Conservation (phyloP, 2,113 vertebrate species). For the Salvator merianae region DNA sequence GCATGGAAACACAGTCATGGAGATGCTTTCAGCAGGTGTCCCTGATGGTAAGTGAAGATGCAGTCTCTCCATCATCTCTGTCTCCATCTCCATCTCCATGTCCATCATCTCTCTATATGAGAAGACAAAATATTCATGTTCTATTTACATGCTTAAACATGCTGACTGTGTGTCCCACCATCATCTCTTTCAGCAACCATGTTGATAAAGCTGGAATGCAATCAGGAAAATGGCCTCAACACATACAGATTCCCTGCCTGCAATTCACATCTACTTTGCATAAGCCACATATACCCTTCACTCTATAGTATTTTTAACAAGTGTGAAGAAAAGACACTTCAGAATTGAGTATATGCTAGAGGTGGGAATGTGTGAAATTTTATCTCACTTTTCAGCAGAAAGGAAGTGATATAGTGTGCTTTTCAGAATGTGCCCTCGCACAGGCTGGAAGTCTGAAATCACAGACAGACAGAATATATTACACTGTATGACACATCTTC, state of each 20-base stretch:
- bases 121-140: no score
- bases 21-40: no score
- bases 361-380: not conserved
- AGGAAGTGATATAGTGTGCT: not conserved
- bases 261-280: not conserved
- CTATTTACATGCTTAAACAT: no score
- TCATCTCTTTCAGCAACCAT: constrained; percentile 26
- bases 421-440: not conserved
- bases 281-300: not conserved
- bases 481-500: constrained; percentile 41
- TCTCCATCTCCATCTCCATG: no score
- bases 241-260: constrained; percentile 1
- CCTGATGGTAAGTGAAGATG: no score
- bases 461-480: constrained; percentile 35
- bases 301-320: constrained; percentile 14
- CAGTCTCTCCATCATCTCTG: no score
- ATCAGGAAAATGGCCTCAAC: constrained; percentile 27
- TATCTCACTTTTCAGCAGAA: not conserved
- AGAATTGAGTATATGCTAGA: not conserved
- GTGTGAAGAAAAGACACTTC: not conserved
- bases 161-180: no score
- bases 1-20: no score
- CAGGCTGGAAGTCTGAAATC: constrained; percentile 5
- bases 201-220: constrained; percentile 26
- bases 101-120: no score